A percentile compares a stretch with the other conserved stretches of the same genome.
These are phyloP conservation scores for Ladona fulva DNA, from an alignment of 1,140 invertebrate species.

Conservation along the genomic window DNA sequence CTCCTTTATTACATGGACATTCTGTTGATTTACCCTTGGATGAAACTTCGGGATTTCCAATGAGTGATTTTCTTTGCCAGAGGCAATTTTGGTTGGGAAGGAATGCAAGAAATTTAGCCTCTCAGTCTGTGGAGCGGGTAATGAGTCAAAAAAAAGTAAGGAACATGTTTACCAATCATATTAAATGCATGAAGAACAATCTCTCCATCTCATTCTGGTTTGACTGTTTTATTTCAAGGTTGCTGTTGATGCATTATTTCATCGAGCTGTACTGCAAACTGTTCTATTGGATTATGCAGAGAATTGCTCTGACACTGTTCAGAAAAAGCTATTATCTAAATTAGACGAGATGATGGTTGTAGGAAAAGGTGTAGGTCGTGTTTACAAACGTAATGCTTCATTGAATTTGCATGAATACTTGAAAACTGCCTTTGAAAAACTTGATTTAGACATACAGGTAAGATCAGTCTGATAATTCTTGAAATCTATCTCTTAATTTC, in stretches of 20 bases:
- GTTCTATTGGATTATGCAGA: constrained; percentile 33
- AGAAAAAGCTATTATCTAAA: neutral
- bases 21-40: constrained; percentile 20
- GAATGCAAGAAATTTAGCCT: constrained; percentile 73
- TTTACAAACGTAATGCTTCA: constrained; percentile 41
- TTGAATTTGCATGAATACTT: constrained; percentile 52
- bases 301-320: constrained; percentile 16
- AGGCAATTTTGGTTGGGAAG: constrained; percentile 50
- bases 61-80: constrained; percentile 51
- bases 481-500: no score
- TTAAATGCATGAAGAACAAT: neutral
- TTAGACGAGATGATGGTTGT: constrained; percentile 28
- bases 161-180: constrained; percentile 1
- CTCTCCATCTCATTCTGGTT: neutral
- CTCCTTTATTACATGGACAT: constrained; percentile 19
- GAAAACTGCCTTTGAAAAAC: constrained; percentile 47
- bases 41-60: constrained; percentile 48
- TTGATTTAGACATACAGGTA: constrained; percentile 33
- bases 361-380: constrained; percentile 42
- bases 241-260: constrained; percentile 53
- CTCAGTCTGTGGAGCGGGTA: constrained; percentile 62
- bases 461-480: no score
- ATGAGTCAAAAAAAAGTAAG: constrained; percentile 41
- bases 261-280: constrained; percentile 64
- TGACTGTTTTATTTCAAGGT: constrained; percentile 27